Evolutionary conservation across 2,888 invertebrate genomes (phyloP).

Genomic region (Lissocephala sabroskyi): DNA sequence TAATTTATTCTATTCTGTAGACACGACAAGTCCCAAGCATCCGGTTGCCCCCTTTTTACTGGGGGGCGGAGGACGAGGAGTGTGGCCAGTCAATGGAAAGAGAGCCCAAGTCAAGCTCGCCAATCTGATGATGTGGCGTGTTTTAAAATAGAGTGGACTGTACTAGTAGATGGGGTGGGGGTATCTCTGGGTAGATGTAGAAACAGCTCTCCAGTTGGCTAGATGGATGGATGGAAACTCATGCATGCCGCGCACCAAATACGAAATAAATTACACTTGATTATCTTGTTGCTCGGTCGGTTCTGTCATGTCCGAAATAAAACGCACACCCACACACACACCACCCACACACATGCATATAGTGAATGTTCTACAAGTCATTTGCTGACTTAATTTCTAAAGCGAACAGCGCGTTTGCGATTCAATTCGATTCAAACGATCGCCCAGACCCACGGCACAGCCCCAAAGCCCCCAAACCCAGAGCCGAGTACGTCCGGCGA

Average conservation of each 20-base stretch:
- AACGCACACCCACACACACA: background rate
- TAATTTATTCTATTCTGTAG: conserved; percentile 24
- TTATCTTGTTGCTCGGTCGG: conserved; percentile 57
- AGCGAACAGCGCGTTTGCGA: conserved; percentile 36
- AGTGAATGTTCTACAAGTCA: conserved; percentile 66
- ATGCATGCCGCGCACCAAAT: conserved; percentile 61
- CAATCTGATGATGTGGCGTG: no score
- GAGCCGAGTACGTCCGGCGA: conserved; percentile 15
- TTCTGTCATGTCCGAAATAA: conserved; percentile 34
- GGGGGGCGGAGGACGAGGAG: conserved; percentile 13
- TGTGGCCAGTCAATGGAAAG: no score
- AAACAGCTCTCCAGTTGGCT: background rate
- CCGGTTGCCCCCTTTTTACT: conserved; percentile 25
- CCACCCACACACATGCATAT: conserved; percentile 13
- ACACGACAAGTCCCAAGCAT: conserved; percentile 38
- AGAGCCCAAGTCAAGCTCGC: no score
- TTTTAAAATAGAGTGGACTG: no score
- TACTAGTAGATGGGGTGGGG: no score
- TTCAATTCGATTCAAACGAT: conserved; percentile 2
- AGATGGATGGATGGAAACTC: conserved; percentile 26
- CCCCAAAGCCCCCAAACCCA: background rate
- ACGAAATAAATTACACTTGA: conserved; percentile 70
- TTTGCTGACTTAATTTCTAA: conserved; percentile 68
- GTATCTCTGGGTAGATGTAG: no score
- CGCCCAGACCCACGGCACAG: conserved; percentile 4